Conservation (phyloP, 2,797 vertebrate genomes). For the Alectoris magna region DNA sequence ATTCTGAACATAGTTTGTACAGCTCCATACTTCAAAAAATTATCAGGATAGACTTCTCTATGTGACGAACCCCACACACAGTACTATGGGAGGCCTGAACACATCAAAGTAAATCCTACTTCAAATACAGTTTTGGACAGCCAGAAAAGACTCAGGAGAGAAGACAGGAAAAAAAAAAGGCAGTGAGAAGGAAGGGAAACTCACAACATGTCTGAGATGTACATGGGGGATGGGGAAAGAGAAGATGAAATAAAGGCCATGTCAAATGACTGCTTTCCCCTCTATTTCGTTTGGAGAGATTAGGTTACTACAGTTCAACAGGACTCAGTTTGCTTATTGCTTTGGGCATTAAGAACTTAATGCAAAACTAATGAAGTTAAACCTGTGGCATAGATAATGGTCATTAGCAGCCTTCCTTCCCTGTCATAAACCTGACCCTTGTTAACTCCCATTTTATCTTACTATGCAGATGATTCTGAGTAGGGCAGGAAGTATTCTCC, state of each 20-base stretch:
- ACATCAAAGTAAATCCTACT: not conserved
- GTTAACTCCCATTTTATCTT: slow-evolving; percentile 73
- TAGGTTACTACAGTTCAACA: slow-evolving; percentile 54
- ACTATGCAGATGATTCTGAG: slow-evolving; percentile 47
- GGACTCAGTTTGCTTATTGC: slow-evolving; percentile 59
- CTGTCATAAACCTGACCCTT: slow-evolving; percentile 70
- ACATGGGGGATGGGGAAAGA: slow-evolving; percentile 11
- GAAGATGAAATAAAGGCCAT: slow-evolving; percentile 16
- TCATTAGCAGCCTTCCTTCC: slow-evolving; percentile 69
- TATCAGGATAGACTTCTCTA: not conserved
- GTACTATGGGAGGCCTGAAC: not conserved
- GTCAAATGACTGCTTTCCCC: slow-evolving; percentile 20
- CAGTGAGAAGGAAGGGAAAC: not conserved
- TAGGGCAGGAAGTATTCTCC: slow-evolving; percentile 1
- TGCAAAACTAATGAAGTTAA: slow-evolving; percentile 73
- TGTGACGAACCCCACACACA: not conserved
- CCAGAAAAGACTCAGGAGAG: not conserved
- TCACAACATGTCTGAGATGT: not conserved
- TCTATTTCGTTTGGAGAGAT: slow-evolving; percentile 27
- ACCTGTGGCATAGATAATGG: slow-evolving; percentile 76
- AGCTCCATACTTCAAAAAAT: not conserved
- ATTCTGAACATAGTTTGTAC: not conserved
- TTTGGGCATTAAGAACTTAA: slow-evolving; percentile 54
- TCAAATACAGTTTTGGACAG: not conserved
- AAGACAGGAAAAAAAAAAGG: not conserved